Conservation (phyloP, 2,888 invertebrate genomes). For the Macropis europaea region DNA sequence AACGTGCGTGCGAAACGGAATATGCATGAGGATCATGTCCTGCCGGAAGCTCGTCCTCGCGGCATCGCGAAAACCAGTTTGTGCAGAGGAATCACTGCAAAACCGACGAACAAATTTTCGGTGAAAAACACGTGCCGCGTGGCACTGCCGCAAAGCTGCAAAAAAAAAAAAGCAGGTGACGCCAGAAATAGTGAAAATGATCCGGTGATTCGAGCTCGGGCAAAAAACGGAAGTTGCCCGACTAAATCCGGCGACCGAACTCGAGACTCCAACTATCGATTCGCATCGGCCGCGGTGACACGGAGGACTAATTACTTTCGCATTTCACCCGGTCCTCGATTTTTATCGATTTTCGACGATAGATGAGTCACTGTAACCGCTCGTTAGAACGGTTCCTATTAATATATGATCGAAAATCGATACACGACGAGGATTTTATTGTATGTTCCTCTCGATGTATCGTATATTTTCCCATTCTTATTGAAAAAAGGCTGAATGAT, state of each 20-base stretch:
- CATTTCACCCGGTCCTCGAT: slow-evolving; percentile 22
- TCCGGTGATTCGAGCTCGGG: not conserved
- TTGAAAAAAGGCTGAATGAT: no score
- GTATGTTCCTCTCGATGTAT: not conserved
- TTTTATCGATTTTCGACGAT: slow-evolving; percentile 32
- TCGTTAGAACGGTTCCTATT: not conserved
- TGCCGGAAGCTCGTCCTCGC: slow-evolving; percentile 9
- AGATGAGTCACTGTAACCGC: slow-evolving; percentile 7
- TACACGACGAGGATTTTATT: slow-evolving; percentile 30
- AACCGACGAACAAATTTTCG: not conserved
- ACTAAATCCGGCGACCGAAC: slow-evolving; percentile 11
- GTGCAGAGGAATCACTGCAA: slow-evolving; percentile 26
- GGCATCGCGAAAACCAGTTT: slow-evolving; percentile 26
- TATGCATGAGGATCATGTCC: slow-evolving; percentile 38
- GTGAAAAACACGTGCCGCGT: not conserved
- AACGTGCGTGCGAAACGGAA: slow-evolving; percentile 22
- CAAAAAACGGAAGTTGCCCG: slow-evolving; percentile 7
- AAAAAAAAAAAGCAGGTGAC: not conserved
- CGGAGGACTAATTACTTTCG: slow-evolving; percentile 46
- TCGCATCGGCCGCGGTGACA: slow-evolving; percentile 19
- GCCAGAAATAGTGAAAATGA: slow-evolving; percentile 9
- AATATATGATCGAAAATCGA: slow-evolving; percentile 8
- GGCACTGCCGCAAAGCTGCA: not conserved
- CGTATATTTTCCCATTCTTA: not conserved
- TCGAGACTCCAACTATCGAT: slow-evolving; percentile 36